phyloP scores from a whole-genome alignment of 2,888 invertebrate genomes.

The Melinaea marsaeus region DNA sequence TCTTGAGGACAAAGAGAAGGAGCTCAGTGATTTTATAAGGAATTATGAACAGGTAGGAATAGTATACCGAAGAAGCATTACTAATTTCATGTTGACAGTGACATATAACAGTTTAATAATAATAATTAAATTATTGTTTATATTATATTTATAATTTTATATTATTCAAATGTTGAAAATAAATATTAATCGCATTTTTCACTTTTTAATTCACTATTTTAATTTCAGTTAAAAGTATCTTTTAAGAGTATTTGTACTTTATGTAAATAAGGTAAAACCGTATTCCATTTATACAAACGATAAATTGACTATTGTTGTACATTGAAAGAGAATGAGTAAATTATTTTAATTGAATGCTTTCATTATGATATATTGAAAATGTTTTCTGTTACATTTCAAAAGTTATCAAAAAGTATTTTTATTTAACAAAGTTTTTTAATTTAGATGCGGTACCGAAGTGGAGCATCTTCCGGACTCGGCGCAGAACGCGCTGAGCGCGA shows the following conservation, averaged over 20 bases:
- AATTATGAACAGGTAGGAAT: slow-evolving; percentile 90
- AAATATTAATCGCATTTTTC: too few species aligned
- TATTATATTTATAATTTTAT: too few species aligned
- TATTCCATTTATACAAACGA: background rate
- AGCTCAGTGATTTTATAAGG: slow-evolving; percentile 94
- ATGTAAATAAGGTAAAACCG: background rate
- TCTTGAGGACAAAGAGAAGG: slow-evolving; percentile 95
- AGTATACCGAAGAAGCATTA: background rate
- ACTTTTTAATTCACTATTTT: too few species aligned
- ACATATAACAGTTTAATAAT: background rate
- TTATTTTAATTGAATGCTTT: background rate
- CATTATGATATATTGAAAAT: background rate
- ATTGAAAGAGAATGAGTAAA: background rate
- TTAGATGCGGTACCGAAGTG: slow-evolving; percentile 84
- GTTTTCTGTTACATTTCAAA: too few species aligned
- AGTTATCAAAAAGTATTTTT: too few species aligned
- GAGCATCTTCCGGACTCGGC: slow-evolving; percentile 83
- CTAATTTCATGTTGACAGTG: background rate
- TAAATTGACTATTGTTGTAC: background rate
- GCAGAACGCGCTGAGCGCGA: slow-evolving; percentile 84
- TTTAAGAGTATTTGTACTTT: background rate
- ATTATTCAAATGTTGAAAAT: too few species aligned
- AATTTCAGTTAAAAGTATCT: slow-evolving; percentile 1
- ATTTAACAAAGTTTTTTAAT: slow-evolving; percentile 16
- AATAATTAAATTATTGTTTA: too few species aligned